Evolutionary conservation across 2,797 vertebrate genomes (phyloP), one percentile per base, ranked within the genome.

Genomic region (Notoglanidium macrostoma): DNA sequence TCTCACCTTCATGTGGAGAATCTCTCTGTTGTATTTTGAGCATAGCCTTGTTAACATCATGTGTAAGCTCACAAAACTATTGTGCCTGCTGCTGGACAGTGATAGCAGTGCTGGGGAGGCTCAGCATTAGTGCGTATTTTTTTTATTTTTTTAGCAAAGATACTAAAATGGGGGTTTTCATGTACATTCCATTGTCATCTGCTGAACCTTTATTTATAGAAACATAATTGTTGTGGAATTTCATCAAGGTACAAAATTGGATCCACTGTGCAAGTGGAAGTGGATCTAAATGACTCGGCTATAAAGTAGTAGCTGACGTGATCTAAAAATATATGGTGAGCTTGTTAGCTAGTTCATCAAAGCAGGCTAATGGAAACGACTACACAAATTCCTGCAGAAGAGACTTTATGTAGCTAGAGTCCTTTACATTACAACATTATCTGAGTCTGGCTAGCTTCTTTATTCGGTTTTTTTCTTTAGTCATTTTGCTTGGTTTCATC

Each of bases 1-100:
- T 86, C 79, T 86, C 78, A 76, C 49, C 85, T 78, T 76, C 85
- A 84, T 84, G 73, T 84, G 88, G 81, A 87, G 65, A 73, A 55
- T 73, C 65, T 84, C 81, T 84, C 85, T 83, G 55, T 82, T 84
- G 26, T 86, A 49, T 67, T 76, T 82, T 77, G 61, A 67, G 84
- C 40, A 44, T 49, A 81, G 72, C 35, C 59, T 86, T 49, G 86
- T 77, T 77, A 87, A 73, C 67, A 70, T 80, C 77, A 32, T 82
- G 77, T 9, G 82, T 12, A 40, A 70, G 21, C 82, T 84, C 46
- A 14, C 29, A 40, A 35, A 32, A 83, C 49, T 70, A 40, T 55
- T 7, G 44, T 9, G 44, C 65, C 46, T 55, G 63, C 82, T 83
- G 65, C 35, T 54, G 49, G 65, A 70, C 46, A 54, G 44, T 17